phyloP scores from a whole-genome alignment of 2,888 invertebrate species.

The Hololepta plana region DNA sequence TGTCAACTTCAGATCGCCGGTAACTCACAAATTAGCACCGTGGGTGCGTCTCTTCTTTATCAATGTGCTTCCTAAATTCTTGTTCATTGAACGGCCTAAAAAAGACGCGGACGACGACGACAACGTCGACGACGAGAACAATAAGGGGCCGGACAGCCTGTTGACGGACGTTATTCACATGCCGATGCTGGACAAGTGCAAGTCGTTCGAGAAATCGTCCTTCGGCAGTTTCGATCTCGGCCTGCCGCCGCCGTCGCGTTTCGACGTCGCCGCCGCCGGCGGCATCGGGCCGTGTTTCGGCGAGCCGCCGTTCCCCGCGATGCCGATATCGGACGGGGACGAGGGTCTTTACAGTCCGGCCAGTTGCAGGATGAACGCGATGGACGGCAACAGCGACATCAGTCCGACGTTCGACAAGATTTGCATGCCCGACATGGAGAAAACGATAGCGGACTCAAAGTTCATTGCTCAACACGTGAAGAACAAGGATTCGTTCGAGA shows the following conservation, averaged over 20 bases:
- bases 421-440: conserved; percentile 56
- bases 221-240: conserved; percentile 29
- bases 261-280: conserved; percentile 47
- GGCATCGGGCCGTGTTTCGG: conserved; percentile 44
- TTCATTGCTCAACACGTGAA: conserved; percentile 91
- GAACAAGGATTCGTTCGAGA: conserved; percentile 88
- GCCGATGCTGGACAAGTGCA: conserved; percentile 46
- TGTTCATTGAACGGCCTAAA: conserved; percentile 76
- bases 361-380: conserved; percentile 26
- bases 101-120: conserved; percentile 50
- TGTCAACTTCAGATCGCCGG: conserved; percentile 82
- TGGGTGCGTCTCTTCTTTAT: conserved; percentile 81
- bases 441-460: conserved; percentile 79
- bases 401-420: conserved; percentile 73
- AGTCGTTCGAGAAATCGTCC: conserved; percentile 40
- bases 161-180: conserved; percentile 64
- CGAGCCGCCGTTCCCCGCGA: conserved; percentile 47
- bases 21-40: conserved; percentile 81
- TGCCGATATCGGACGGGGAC: conserved; percentile 57
- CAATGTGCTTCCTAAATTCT: conserved; percentile 66
- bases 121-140: conserved; percentile 11
- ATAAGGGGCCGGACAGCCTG: conserved; percentile 36
- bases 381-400: conserved; percentile 40
- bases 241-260: conserved; percentile 29
- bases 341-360: conserved; percentile 66